Evolutionary conservation across 2,888 invertebrate species (phyloP).

Genomic region (Mythimna loreyi): DNA sequence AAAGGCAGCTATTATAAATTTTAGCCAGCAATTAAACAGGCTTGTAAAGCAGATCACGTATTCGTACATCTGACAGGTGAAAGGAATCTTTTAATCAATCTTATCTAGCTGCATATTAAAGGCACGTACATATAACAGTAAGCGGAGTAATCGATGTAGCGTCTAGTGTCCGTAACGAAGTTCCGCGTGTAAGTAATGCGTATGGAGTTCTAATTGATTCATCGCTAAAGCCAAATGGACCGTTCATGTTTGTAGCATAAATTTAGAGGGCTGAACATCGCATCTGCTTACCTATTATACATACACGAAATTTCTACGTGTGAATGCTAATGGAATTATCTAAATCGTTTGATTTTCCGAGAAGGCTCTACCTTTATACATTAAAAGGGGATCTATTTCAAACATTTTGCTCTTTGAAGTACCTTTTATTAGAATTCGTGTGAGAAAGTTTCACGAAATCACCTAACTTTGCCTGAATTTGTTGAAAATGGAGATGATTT

Average conservation of each 20-base stretch:
- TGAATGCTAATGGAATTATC: constrained; percentile 20
- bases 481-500: constrained; percentile 26
- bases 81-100: constrained; percentile 54
- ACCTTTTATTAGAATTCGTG: constrained; percentile 19
- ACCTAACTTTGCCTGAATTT: constrained; percentile 19
- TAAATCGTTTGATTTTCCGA: constrained; percentile 19
- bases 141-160: constrained; percentile 34
- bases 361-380: constrained; percentile 10
- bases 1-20: constrained; percentile 29
- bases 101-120: constrained; percentile 40
- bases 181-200: constrained; percentile 37
- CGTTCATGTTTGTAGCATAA: constrained; percentile 21
- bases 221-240: constrained; percentile 33
- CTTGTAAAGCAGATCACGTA: constrained; percentile 38
- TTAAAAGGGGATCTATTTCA: constrained; percentile 9
- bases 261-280: neutral
- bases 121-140: constrained; percentile 32
- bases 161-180: constrained; percentile 37
- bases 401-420: constrained; percentile 10
- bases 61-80: constrained; percentile 45
- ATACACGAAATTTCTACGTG: constrained; percentile 3
- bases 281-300: neutral
- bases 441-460: constrained; percentile 26
- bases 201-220: constrained; percentile 48
- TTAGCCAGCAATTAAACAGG: constrained; percentile 36